Evolutionary conservation across 2,888 invertebrate genomes (phyloP).

Genomic region (Caenorhabditis doughertyi): DNA sequence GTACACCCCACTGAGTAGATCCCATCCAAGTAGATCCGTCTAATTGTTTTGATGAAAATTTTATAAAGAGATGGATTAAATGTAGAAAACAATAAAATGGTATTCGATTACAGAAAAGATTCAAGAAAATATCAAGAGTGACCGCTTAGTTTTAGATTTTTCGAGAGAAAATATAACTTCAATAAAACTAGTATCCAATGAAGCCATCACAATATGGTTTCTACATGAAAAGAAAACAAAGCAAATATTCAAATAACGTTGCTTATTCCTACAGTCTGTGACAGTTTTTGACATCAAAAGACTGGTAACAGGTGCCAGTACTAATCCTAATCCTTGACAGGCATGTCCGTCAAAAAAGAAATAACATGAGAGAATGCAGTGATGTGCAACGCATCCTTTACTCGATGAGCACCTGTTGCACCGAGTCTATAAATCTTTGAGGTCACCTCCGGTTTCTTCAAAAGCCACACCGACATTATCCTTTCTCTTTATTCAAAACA

Average conservation of each 20-base stretch:
- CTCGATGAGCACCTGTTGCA: slow-evolving; percentile 58
- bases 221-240: no score
- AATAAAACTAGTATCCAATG: no score
- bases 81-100: neutral
- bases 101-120: neutral
- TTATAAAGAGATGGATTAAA: slow-evolving; percentile 29
- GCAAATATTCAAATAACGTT: no score
- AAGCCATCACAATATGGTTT: no score
- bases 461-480: slow-evolving; percentile 35
- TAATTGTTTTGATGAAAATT: slow-evolving; percentile 62
- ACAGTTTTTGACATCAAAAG: slow-evolving; percentile 16
- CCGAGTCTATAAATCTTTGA: slow-evolving; percentile 51
- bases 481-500: slow-evolving; percentile 39
- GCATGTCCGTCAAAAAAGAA: neutral
- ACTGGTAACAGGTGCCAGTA: slow-evolving; percentile 6
- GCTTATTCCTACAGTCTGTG: no score
- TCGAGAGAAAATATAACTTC: no score
- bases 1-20: slow-evolving; percentile 48
- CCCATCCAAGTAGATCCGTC: no score
- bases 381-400: slow-evolving; percentile 31
- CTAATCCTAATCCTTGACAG: slow-evolving; percentile 3
- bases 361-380: slow-evolving; percentile 26
- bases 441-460: slow-evolving; percentile 46
- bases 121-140: no score
- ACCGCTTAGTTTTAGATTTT: neutral